Conservation (phyloP, 2,797 vertebrate species). For the Macroramphosus scolopax region DNA sequence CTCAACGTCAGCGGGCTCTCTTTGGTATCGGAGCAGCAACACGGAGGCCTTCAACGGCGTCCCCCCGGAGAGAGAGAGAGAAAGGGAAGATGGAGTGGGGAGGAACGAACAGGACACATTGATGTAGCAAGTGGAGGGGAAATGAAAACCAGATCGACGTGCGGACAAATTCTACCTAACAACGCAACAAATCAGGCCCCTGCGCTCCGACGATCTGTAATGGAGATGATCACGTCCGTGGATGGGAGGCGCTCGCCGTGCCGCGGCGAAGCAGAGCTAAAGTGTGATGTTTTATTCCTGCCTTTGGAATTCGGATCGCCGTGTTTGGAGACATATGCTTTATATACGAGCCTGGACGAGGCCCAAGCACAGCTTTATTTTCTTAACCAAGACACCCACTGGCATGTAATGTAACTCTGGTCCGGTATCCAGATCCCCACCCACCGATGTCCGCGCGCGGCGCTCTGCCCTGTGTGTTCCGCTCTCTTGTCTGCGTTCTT, state of each 20-base stretch:
- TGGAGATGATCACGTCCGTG: constrained; percentile 49
- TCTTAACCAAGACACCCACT: constrained; percentile 53
- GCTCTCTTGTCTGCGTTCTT: constrained; percentile 7
- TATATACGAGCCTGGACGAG: constrained; percentile 45
- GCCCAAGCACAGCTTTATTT: constrained; percentile 59
- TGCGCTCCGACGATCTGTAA: constrained; percentile 51
- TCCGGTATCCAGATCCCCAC: constrained; percentile 37
- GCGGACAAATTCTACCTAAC: constrained; percentile 33
- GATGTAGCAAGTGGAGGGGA: constrained; percentile 43
- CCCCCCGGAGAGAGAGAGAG: constrained; percentile 23
- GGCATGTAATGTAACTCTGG: constrained; percentile 53
- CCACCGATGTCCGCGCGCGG: constrained; percentile 1
- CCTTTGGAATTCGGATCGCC: constrained; percentile 51
- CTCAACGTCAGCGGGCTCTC: constrained; percentile 28
- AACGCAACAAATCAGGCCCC: constrained; percentile 18
- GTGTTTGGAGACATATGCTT: constrained; percentile 59
- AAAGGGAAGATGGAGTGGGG: constrained; percentile 34
- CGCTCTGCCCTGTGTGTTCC: constrained; percentile 31
- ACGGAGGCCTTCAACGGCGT: constrained; percentile 31
- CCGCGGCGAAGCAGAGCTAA: constrained; percentile 38
- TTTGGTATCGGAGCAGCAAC: constrained; percentile 38
- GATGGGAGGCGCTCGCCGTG: constrained; percentile 22
- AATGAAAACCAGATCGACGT: constrained; percentile 34
- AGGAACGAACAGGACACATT: constrained; percentile 34
- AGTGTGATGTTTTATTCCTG: constrained; percentile 42